Evolutionary conservation across 2,113 vertebrate genomes (phyloP).

Genomic region (Ramphastos sulfuratus): DNA sequence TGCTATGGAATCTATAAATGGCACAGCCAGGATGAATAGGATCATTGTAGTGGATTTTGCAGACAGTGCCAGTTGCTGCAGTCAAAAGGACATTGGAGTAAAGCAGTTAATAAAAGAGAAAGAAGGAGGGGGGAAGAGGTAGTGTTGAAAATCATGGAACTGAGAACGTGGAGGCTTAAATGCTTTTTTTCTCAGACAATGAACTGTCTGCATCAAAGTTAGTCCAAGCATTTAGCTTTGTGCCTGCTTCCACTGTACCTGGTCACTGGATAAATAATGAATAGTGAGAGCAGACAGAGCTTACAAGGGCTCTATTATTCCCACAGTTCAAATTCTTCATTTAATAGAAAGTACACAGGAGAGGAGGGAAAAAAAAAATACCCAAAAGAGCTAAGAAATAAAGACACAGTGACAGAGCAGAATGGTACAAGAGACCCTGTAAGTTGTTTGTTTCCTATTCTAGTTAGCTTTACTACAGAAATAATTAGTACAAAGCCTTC

Average conservation of each 20-base stretch:
- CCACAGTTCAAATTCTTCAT: constrained; percentile 1
- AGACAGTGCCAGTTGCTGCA: constrained; percentile 41
- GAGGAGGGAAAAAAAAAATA: neutral
- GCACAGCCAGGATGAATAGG: constrained; percentile 59
- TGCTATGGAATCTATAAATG: constrained; percentile 68
- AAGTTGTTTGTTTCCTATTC: neutral
- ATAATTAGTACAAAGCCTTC: neutral
- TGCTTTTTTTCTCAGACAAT: constrained; percentile 45
- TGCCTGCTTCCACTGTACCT: constrained; percentile 20
- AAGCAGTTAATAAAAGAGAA: constrained; percentile 57
- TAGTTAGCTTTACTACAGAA: neutral
- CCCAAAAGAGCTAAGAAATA: constrained; percentile 18
- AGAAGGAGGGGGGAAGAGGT: neutral
- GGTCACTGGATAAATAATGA: constrained; percentile 60
- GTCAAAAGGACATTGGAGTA: constrained; percentile 44
- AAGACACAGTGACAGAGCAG: neutral
- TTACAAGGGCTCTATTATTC: constrained; percentile 44
- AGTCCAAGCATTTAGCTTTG: constrained; percentile 41
- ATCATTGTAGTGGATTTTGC: constrained; percentile 57
- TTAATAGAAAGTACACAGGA: constrained; percentile 36
- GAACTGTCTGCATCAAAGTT: constrained; percentile 50
- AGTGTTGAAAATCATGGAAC: constrained; percentile 46
- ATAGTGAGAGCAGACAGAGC: constrained; percentile 26
- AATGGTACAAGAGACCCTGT: neutral
- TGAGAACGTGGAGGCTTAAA: constrained; percentile 56